phyloP scores from a whole-genome alignment of 1,140 invertebrate species.

The Odontomachus brunneus region DNA sequence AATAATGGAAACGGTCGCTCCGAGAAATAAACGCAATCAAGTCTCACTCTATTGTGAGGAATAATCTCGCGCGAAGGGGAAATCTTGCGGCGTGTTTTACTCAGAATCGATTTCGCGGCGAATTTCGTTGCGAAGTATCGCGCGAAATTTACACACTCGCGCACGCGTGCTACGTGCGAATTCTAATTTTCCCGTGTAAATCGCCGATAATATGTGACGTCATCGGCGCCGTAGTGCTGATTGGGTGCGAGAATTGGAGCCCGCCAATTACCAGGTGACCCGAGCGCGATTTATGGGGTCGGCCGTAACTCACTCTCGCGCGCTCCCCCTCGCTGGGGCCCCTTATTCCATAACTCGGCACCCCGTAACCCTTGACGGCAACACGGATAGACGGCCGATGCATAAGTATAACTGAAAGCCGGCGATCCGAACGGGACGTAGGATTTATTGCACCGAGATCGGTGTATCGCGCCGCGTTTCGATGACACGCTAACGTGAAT shows the following conservation, averaged over 20 bases:
- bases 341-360: slow-evolving; percentile 76
- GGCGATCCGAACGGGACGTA: slow-evolving; percentile 59
- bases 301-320: slow-evolving; percentile 78
- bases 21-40: no score
- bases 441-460: slow-evolving; percentile 70
- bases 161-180: slow-evolving; percentile 22
- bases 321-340: slow-evolving; percentile 56
- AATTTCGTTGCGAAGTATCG: slow-evolving; percentile 23
- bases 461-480: slow-evolving; percentile 15
- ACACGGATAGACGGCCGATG: slow-evolving; percentile 50
- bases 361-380: slow-evolving; percentile 66
- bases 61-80: background rate
- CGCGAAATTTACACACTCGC: background rate
- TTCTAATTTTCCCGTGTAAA: slow-evolving; percentile 80
- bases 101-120: background rate
- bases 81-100: background rate
- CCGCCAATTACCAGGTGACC: slow-evolving; percentile 81
- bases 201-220: slow-evolving; percentile 80
- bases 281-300: slow-evolving; percentile 80
- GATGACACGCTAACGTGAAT: slow-evolving; percentile 42
- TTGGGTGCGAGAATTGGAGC: slow-evolving; percentile 82
- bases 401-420: slow-evolving; percentile 60
- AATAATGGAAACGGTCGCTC: no score
- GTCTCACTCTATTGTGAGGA: background rate
- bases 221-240: slow-evolving; percentile 77